phyloP scores from a whole-genome alignment of 2,888 invertebrate species.

The Panorpa germanica region DNA sequence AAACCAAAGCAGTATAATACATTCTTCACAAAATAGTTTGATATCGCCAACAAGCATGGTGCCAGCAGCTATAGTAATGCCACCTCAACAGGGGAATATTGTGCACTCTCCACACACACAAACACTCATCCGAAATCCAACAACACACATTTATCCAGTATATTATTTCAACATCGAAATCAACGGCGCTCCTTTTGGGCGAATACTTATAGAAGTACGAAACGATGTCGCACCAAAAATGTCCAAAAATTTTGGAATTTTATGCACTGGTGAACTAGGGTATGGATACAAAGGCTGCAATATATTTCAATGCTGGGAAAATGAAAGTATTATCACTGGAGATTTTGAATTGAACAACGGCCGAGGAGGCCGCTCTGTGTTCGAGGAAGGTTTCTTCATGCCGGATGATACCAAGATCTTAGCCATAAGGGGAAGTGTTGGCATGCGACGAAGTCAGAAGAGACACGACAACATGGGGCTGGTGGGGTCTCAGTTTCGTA shows the following conservation, averaged over 20 bases:
- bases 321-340: conserved; percentile 63
- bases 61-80: conserved; percentile 13
- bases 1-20: too few species aligned
- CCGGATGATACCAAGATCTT: conserved; percentile 63
- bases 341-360: conserved; percentile 70
- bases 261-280: conserved; percentile 53
- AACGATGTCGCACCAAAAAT: conserved; percentile 64
- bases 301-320: conserved; percentile 68
- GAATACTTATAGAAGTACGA: conserved; percentile 58
- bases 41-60: conserved; percentile 14
- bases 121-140: conserved; percentile 29
- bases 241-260: conserved; percentile 57
- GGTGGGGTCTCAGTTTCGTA: conserved; percentile 72
- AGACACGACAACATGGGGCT: conserved; percentile 61
- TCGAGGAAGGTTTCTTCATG: conserved; percentile 59
- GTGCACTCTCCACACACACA: conserved; percentile 29
- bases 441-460: conserved; percentile 64
- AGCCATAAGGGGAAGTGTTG: conserved; percentile 58
- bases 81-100: background rate
- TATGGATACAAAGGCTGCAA: conserved; percentile 62
- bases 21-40: conserved; percentile 15
- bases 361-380: conserved; percentile 57
- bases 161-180: conserved; percentile 63
- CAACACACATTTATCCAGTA: conserved; percentile 39
- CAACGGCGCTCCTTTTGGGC: conserved; percentile 45